Conservation (phyloP, 2,113 vertebrate species). For the Stomatorhinus ivindoensis region DNA sequence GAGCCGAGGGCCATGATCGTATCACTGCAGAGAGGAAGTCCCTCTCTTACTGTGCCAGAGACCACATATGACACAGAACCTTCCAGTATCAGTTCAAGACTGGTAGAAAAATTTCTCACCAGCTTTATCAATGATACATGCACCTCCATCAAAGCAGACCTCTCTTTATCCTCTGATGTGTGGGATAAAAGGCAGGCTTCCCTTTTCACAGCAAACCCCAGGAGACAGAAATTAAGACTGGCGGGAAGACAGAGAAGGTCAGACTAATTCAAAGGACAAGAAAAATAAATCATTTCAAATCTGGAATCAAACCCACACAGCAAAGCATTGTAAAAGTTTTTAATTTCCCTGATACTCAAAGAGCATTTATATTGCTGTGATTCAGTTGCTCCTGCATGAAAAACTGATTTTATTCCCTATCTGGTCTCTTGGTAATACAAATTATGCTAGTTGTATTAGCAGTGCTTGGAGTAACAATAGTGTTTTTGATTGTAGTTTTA, state of each 20-base stretch:
- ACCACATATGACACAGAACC: not conserved
- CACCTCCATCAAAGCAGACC: not conserved
- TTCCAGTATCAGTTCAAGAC: not conserved
- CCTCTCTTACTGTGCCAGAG: not conserved
- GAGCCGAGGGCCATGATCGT: not conserved
- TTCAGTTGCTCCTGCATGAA: not conserved
- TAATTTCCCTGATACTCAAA: not conserved
- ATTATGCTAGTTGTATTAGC: not conserved
- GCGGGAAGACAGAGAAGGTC: not conserved
- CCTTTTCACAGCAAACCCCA: not conserved
- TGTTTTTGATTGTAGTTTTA: not conserved
- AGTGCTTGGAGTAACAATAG: not conserved
- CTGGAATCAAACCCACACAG: not conserved
- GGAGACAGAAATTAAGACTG: not conserved
- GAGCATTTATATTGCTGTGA: not conserved
- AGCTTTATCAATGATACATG: not conserved
- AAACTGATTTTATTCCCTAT: not conserved
- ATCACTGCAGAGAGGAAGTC: not conserved
- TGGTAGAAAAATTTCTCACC: not conserved
- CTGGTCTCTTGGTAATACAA: not conserved
- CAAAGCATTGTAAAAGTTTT: not conserved
- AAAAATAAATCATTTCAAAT: conserved; percentile 1
- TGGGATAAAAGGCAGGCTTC: not conserved
- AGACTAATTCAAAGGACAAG: conserved; percentile 1
- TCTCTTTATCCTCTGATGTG: not conserved